Conservation (phyloP, 2,888 invertebrate species). For the Camptogramma bilineatum region DNA sequence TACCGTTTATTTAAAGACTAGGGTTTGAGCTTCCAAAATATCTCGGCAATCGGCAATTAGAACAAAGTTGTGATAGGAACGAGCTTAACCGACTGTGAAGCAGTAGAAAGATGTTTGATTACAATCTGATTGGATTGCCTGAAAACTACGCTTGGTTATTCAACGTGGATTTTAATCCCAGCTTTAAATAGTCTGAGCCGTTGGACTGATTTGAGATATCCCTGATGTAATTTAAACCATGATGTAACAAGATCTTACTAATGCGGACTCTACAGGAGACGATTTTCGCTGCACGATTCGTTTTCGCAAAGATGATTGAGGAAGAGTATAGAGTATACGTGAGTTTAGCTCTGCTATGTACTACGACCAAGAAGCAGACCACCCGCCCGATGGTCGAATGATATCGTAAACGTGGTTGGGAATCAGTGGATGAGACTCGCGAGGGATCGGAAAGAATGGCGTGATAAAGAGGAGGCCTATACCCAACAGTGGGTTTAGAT, state of each 20-base stretch:
- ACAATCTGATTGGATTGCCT: neutral
- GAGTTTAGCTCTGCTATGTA: too few species aligned
- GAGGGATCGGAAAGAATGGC: too few species aligned
- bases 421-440: too few species aligned
- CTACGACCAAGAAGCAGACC: too few species aligned
- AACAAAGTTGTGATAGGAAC: conserved; percentile 1
- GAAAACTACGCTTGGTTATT: neutral
- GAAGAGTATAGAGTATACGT: too few species aligned
- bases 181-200: too few species aligned
- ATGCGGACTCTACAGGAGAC: neutral
- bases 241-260: neutral
- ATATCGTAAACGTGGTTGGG: too few species aligned
- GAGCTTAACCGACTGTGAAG: neutral
- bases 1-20: neutral
- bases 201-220: neutral
- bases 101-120: neutral
- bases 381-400: too few species aligned
- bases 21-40: neutral
- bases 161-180: neutral
- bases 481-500: too few species aligned
- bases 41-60: conserved; percentile 2
- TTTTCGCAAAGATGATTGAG: neutral
- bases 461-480: too few species aligned
- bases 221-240: neutral
- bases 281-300: neutral